These are phyloP conservation scores for Aramus guarauna DNA, from an alignment of 2,113 vertebrate genomes.

Conservation along the genomic window DNA sequence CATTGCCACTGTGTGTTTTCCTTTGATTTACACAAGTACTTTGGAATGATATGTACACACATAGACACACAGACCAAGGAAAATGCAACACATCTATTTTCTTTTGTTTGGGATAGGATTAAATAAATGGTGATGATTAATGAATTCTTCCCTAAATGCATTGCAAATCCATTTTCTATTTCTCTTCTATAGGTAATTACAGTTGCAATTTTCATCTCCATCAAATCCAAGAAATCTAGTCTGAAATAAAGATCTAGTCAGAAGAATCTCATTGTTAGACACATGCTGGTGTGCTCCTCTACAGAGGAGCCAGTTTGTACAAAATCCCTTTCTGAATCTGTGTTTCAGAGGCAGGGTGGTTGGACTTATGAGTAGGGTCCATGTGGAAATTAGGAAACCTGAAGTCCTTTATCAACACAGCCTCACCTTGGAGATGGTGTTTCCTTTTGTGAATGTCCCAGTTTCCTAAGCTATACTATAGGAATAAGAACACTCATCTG, in stretches of 20 bases:
- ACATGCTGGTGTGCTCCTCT: background rate
- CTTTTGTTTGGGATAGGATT: background rate
- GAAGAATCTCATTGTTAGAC: background rate
- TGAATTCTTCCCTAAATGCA: background rate
- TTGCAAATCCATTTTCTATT: background rate
- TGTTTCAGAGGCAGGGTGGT: background rate
- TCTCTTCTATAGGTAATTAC: background rate
- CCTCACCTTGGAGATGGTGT: background rate
- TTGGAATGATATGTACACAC: background rate
- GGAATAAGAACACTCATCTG: background rate
- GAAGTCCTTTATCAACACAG: background rate
- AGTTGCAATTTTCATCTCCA: background rate
- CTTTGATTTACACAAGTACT: background rate
- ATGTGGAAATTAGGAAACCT: background rate
- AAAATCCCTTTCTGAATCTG: background rate
- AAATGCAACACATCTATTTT: background rate
- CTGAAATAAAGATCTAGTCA: background rate
- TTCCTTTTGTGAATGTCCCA: background rate
- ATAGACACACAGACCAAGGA: background rate
- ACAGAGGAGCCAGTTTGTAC: rapidly evolving
- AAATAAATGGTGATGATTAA: background rate
- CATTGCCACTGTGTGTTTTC: background rate
- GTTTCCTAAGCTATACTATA: background rate
- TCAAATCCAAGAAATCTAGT: background rate
- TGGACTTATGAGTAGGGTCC: background rate